These are phyloP conservation scores for Scomber colias DNA, from an alignment of 2,113 vertebrate genomes.

Conservation along the genomic window DNA sequence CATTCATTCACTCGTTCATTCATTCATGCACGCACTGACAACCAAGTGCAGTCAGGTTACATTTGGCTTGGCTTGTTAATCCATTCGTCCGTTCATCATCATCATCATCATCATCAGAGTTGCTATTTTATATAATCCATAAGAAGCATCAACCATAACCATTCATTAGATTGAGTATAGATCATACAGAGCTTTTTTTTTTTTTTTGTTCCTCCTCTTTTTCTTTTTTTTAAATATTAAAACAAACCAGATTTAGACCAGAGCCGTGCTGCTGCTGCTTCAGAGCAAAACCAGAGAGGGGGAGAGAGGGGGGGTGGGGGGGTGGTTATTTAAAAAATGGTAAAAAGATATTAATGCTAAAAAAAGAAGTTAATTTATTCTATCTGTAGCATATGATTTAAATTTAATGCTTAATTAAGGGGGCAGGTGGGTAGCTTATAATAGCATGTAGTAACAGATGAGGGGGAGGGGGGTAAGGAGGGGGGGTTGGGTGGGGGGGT, in stretches of 20 bases:
- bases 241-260: constrained; percentile 27
- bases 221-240: neutral
- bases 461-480: no score
- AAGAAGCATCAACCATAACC: constrained; percentile 40
- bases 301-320: no score
- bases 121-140: constrained; percentile 38
- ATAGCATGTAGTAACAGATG: neutral
- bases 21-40: constrained; percentile 32
- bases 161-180: constrained; percentile 47
- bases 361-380: neutral
- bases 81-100: constrained; percentile 46
- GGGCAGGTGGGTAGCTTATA: constrained; percentile 2
- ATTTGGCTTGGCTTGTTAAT: constrained; percentile 70
- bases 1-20: constrained; percentile 7
- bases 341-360: constrained; percentile 5
- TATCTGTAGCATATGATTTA: neutral
- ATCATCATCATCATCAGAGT: constrained; percentile 42
- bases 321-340: no score
- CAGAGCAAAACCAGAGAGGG: neutral
- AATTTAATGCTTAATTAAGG: neutral
- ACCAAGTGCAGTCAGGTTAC: constrained; percentile 55
- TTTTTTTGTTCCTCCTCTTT: neutral
- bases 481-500: no score
- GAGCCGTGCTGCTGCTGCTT: constrained; percentile 11
- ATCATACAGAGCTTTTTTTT: constrained; percentile 46